phyloP scores from a whole-genome alignment of 2,797 vertebrate species.

The Hoplostethus atlanticus region DNA sequence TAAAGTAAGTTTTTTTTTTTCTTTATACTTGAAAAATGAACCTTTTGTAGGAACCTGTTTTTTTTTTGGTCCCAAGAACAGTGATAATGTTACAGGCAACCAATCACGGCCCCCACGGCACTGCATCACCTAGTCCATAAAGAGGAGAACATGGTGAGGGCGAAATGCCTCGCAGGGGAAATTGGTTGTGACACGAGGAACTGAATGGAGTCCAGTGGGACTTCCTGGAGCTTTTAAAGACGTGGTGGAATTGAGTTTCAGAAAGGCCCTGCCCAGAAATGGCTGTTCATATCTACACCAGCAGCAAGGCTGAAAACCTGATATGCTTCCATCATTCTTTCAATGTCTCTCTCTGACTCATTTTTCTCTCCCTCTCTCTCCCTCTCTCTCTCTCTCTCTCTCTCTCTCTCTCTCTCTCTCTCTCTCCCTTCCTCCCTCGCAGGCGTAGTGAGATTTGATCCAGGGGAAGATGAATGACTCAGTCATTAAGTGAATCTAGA shows the following conservation, averaged over 20 bases:
- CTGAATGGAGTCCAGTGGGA: constrained; percentile 64
- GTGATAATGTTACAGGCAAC: too few species aligned
- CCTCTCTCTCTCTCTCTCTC: constrained; percentile 19
- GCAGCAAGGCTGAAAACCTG: constrained; percentile 64
- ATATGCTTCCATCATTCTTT: constrained; percentile 62
- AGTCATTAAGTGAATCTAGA: constrained; percentile 57
- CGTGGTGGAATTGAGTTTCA: constrained; percentile 72
- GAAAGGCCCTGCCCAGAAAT: constrained; percentile 61
- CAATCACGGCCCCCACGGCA: background rate
- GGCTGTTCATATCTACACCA: constrained; percentile 60
- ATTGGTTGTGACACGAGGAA: constrained; percentile 73
- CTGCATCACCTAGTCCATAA: constrained; percentile 31
- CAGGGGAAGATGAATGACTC: constrained; percentile 65
- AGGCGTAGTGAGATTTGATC: constrained; percentile 68
- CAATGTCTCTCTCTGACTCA: constrained; percentile 23
- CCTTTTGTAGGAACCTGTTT: too few species aligned
- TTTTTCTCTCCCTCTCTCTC: constrained; percentile 6
- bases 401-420: constrained; percentile 5
- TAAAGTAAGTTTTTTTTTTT: too few species aligned
- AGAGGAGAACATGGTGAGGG: constrained; percentile 23
- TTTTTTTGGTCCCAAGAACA: too few species aligned
- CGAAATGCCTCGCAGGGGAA: constrained; percentile 48
- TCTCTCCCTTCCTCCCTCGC: constrained; percentile 11
- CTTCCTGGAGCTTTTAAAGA: constrained; percentile 77
- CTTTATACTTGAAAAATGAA: too few species aligned